Evolutionary conservation across 2,797 vertebrate genomes (phyloP), one percentile per base, ranked within the genome.

Genomic region (Loris lydekkerianus): DNA sequence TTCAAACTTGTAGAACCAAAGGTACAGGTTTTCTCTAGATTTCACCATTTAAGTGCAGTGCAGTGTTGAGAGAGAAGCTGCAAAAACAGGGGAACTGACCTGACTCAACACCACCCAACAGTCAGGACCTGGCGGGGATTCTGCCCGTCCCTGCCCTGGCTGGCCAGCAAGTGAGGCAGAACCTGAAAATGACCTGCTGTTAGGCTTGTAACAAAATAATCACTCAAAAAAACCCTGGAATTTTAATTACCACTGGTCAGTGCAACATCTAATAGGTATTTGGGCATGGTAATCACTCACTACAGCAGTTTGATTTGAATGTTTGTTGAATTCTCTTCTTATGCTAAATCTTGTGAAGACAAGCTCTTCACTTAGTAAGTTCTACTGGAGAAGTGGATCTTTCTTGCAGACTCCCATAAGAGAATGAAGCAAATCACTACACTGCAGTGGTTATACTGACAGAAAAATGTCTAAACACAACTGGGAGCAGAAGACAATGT

Each of bases 71-170:
- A 3, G 40, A 40, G 40, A 40, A 40, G 40, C 40, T 5, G 5
- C 5, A 5, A 40, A 40, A 40, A 40, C 40, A 40, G 40, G 40
- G 40, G 40, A 40, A 25, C 60, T 61, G 9, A 61, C 60, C 23
- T 61, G 60, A 25, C 8, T 61, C 23, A 60, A 23, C 11, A 34
- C 11, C 9, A 27, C 4, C 46, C 20, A 20, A 0, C 11, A 20
- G 34, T 27, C 1, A 10, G 9, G 31, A 43, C 3, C 7, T 18
- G 5, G 4, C 21, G 13, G 5, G 2, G 2, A 6, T 0, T 29
- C 46, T 49, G 10, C 13, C 46, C 11, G 46, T 49, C 11, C 46
- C 46, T 10, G 15, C 53, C 40, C 29, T 3, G 17, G 75, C 2
- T 72, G 43, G 4, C 0, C 61, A 65, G 7, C 25, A 58, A 4